A percentile compares a stretch with the other conserved stretches of the same genome.
Evolutionary conservation across 2,888 invertebrate species (phyloP).

Genomic region (Lucinisca nassula): DNA sequence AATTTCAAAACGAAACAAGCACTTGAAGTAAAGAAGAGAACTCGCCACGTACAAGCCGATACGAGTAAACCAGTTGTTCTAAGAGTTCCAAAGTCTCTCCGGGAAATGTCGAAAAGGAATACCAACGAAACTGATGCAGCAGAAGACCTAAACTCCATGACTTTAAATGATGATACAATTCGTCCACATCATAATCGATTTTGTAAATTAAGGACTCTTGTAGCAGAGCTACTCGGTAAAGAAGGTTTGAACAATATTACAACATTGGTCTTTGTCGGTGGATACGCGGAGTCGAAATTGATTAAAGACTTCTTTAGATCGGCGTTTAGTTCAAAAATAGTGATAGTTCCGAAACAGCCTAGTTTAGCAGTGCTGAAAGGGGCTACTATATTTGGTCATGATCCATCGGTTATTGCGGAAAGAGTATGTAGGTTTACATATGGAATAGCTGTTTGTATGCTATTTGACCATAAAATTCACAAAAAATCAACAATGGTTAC

Average conservation of each 20-base stretch:
- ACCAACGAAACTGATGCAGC: neutral
- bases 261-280: neutral
- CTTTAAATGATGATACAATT: neutral
- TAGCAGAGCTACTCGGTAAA: neutral
- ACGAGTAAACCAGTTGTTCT: neutral
- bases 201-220: neutral
- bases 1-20: neutral
- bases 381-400: neutral
- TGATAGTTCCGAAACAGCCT: neutral
- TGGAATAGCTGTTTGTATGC: neutral
- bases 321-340: neutral
- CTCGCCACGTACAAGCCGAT: neutral
- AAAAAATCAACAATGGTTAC: neutral
- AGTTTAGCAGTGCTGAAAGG: neutral
- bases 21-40: neutral
- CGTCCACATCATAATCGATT: neutral
- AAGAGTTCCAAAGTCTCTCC: neutral
- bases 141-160: neutral
- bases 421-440: conserved; percentile 1
- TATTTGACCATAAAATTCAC: neutral
- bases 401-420: neutral
- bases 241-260: neutral
- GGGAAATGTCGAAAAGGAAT: neutral
- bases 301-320: neutral
- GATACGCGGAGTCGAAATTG: neutral